Evolutionary conservation across 2,888 invertebrate genomes (phyloP).

Genomic region (Apomyelois bistriatella): DNA sequence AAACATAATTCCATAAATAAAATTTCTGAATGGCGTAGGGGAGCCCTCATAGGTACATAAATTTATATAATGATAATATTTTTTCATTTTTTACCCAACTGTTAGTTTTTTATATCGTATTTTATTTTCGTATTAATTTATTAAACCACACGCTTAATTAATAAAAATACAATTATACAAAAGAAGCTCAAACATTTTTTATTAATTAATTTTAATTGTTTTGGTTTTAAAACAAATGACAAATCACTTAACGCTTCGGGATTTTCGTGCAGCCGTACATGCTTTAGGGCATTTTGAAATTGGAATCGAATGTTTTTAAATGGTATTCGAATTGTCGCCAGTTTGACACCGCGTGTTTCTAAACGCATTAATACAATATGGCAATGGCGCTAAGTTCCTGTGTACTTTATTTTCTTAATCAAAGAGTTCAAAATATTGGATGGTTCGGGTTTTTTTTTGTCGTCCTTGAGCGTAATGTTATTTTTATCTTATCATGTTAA

Average conservation of each 20-base stretch:
- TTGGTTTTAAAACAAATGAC: too few relatives aligned
- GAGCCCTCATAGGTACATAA: too few relatives aligned
- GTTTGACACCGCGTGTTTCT: constrained; percentile 55
- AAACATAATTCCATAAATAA: too few relatives aligned
- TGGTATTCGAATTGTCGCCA: constrained; percentile 57
- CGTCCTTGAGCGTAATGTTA: not conserved
- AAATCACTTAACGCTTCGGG: not conserved
- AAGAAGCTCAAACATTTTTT: too few relatives aligned
- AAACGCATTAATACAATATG: constrained; percentile 32
- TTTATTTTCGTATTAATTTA: too few relatives aligned
- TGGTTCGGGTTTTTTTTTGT: not conserved
- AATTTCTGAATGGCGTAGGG: too few relatives aligned
- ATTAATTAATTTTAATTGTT: too few relatives aligned
- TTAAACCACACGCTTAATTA: too few relatives aligned
- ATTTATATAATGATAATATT: too few relatives aligned
- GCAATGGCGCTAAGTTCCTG: not conserved
- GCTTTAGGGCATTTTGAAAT: constrained; percentile 54
- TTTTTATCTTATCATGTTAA: not conserved
- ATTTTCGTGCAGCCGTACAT: constrained; percentile 43
- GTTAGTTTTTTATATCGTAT: too few relatives aligned
- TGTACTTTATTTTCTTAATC: not conserved
- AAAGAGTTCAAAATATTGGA: constrained; percentile 25
- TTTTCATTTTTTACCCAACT: too few relatives aligned
- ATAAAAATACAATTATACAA: too few relatives aligned
- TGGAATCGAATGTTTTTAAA: constrained; percentile 72